Percentiles rank a stretch among this genome's conserved stretches.
These are phyloP conservation scores for Pongo pygmaeus DNA, from an alignment of 2,113 vertebrate genomes.

Conservation along the genomic window DNA sequence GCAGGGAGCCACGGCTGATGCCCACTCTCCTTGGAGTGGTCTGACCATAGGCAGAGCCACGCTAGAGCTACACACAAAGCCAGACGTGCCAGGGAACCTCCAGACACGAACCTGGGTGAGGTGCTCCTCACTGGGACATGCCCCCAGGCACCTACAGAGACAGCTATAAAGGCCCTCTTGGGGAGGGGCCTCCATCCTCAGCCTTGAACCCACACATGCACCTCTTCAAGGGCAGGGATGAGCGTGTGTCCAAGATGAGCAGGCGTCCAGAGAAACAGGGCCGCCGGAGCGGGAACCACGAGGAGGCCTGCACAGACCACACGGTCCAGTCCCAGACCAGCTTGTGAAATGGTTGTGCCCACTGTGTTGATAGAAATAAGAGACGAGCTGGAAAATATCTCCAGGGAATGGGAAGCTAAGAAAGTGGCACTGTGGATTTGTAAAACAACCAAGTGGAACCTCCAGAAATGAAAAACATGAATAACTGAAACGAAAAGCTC, in stretches of 20 bases:
- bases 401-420: neutral
- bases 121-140: neutral
- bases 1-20: neutral
- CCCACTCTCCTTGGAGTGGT: neutral
- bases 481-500: accelerated
- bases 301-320: neutral
- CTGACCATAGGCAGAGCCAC: neutral
- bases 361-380: neutral
- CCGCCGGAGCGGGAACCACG: neutral
- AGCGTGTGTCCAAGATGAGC: accelerated
- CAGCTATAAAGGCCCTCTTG: neutral
- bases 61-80: neutral
- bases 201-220: neutral
- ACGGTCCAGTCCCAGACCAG: accelerated
- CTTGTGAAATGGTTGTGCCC: neutral
- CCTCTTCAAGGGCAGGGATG: neutral
- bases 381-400: neutral
- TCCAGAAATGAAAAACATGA: neutral
- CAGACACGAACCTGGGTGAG: neutral
- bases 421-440: neutral
- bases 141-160: neutral
- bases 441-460: neutral
- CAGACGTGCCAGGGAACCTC: neutral
- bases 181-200: neutral
- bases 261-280: neutral